Conservation (phyloP, 2,797 vertebrate species). For the Microctenopoma stevenorrisi region DNA sequence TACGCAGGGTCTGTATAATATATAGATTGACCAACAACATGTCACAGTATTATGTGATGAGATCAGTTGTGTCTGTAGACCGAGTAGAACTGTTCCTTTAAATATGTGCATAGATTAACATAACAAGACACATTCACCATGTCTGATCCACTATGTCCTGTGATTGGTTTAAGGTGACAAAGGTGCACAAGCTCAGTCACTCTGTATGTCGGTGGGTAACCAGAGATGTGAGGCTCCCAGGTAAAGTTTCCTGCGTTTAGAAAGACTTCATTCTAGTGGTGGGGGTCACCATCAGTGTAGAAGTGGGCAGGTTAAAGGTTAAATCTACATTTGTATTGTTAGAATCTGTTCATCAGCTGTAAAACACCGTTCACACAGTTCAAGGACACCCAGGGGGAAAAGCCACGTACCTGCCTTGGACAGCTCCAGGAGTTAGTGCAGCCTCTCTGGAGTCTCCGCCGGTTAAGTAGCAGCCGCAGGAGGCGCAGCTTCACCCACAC, state of each 20-base stretch:
- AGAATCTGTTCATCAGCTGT: neutral
- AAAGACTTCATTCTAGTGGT: neutral
- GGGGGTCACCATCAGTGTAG: neutral
- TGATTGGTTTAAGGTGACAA: neutral
- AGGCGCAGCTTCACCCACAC: neutral
- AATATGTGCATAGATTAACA: too few relatives aligned
- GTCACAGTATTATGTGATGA: too few relatives aligned
- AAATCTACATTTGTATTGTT: neutral
- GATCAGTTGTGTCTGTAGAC: too few relatives aligned
- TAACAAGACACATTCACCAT: neutral
- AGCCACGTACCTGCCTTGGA: conserved; percentile 66
- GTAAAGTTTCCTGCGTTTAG: neutral
- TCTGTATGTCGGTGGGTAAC: neutral
- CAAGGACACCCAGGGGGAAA: neutral
- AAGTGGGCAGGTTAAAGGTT: neutral
- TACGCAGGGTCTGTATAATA: too few relatives aligned
- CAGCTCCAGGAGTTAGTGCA: conserved; percentile 63
- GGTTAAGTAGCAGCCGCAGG: neutral
- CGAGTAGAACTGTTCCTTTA: too few relatives aligned
- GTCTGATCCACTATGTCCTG: neutral
- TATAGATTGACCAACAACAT: too few relatives aligned
- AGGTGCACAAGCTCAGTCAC: neutral
- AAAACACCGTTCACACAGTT: neutral
- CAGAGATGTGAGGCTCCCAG: neutral
- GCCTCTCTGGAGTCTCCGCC: conserved; percentile 30